Evolutionary conservation across 2,113 vertebrate genomes (phyloP).

Genomic region (Aspiorhynchus laticeps): DNA sequence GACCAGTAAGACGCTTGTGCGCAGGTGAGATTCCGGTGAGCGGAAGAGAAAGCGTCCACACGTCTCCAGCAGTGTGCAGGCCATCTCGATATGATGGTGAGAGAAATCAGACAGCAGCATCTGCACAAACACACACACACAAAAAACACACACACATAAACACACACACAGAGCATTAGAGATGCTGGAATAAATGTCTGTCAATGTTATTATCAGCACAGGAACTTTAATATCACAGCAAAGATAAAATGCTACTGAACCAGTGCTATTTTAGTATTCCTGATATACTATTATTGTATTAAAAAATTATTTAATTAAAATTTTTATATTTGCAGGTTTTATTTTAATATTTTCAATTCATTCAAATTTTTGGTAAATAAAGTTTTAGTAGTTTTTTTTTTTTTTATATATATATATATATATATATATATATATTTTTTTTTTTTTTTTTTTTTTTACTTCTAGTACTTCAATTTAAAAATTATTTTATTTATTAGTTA

Average conservation of each 20-base stretch:
- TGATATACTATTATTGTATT: not conserved
- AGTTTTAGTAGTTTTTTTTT: too few species aligned
- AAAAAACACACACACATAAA: constrained; percentile 21
- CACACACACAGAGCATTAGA: constrained; percentile 6
- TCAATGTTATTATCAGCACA: not conserved
- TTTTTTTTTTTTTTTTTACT: too few species aligned
- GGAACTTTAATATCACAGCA: not conserved
- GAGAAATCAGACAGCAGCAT: constrained; percentile 99
- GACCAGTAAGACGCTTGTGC: constrained; percentile 90
- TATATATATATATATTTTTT: too few species aligned
- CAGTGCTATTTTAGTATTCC: not conserved
- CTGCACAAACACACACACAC: constrained; percentile 66
- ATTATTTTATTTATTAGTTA: too few species aligned
- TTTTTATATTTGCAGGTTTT: too few species aligned
- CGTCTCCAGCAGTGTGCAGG: constrained; percentile 95
- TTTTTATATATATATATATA: too few species aligned
- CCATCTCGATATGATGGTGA: constrained; percentile 99
- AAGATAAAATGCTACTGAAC: not conserved
- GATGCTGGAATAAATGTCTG: not conserved
- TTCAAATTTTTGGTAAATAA: not conserved
- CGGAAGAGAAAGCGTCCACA: constrained; percentile 95
- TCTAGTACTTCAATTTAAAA: too few species aligned
- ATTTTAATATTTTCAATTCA: not conserved
- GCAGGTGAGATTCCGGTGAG: constrained; percentile 94
- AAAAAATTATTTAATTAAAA: not conserved